These are phyloP conservation scores for Drosophila yooni DNA, from an alignment of 2,888 invertebrate genomes.

Conservation along the genomic window DNA sequence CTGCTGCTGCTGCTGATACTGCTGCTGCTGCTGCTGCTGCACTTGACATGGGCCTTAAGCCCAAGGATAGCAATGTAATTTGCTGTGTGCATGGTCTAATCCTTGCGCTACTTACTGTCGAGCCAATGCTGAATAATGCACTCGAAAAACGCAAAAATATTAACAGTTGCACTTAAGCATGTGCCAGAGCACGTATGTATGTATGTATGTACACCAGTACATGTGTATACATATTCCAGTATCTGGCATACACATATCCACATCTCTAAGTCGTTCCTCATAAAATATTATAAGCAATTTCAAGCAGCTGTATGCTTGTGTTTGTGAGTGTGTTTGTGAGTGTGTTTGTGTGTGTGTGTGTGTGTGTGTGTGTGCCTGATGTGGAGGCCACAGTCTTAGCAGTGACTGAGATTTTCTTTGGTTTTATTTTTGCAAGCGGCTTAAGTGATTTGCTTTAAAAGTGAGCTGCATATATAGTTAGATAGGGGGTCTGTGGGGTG, in stretches of 20 bases:
- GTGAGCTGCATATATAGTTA: constrained; percentile 20
- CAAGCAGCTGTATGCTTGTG: background rate
- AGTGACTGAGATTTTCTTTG: constrained; percentile 43
- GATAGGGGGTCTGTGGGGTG: background rate
- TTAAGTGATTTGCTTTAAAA: constrained; percentile 73
- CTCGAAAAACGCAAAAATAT: constrained; percentile 57
- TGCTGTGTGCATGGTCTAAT: constrained; percentile 65
- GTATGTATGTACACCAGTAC: constrained; percentile 1
- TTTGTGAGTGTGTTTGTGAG: background rate
- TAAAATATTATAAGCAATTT: constrained; percentile 28
- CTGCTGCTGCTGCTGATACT: background rate
- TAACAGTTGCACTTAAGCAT: constrained; percentile 47
- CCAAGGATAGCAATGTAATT: constrained; percentile 63
- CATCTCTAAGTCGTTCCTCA: constrained; percentile 38
- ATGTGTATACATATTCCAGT: constrained; percentile 1
- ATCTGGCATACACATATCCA: constrained; percentile 5
- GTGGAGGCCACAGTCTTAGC: constrained; percentile 8
- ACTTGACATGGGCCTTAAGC: constrained; percentile 48
- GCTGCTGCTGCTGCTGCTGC: constrained; percentile 16
- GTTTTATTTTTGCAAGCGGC: constrained; percentile 66
- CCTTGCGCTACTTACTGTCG: constrained; percentile 71
- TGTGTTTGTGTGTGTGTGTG: background rate
- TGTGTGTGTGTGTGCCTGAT: constrained; percentile 5
- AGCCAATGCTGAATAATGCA: constrained; percentile 68
- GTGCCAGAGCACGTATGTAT: constrained; percentile 1